Evolutionary conservation across 2,797 vertebrate genomes (phyloP).

Genomic region (Odontamblyopus lacepedii): DNA sequence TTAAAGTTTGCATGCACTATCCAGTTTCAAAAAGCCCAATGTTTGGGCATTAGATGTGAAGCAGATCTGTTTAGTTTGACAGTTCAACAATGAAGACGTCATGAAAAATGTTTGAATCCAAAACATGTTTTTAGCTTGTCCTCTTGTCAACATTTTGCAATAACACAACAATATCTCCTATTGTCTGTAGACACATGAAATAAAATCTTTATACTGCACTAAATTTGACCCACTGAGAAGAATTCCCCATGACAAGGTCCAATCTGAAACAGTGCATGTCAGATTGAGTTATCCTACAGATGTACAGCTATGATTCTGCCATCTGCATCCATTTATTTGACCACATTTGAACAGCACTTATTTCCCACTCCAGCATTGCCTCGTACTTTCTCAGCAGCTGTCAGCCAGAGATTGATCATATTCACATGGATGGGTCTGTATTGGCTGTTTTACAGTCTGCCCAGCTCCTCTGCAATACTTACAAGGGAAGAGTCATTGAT

Average conservation of each 20-base stretch:
- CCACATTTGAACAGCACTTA: conserved; percentile 1
- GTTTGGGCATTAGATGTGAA: too few relatives aligned
- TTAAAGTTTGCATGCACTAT: too few relatives aligned
- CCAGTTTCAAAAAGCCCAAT: too few relatives aligned
- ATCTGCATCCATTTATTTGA: conserved; percentile 8
- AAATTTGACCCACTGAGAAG: background rate
- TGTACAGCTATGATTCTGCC: background rate
- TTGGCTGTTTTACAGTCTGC: background rate
- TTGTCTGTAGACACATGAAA: background rate
- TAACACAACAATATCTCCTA: background rate
- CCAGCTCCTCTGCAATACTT: background rate
- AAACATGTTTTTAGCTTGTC: too few relatives aligned
- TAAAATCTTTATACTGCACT: background rate
- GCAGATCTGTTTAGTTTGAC: too few relatives aligned
- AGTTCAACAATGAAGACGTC: too few relatives aligned
- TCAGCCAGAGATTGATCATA: background rate
- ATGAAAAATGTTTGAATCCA: too few relatives aligned
- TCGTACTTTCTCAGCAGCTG: background rate
- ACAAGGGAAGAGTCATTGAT: background rate
- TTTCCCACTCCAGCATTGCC: background rate
- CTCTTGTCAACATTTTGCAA: background rate
- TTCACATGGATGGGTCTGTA: background rate
- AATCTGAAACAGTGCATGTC: background rate
- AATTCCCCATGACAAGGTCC: background rate
- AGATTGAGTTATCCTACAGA: background rate